A percentile compares a stretch with the other conserved stretches of the same genome.
These are phyloP conservation scores for Mesoligia furuncula DNA, from an alignment of 2,888 invertebrate genomes.

Conservation along the genomic window DNA sequence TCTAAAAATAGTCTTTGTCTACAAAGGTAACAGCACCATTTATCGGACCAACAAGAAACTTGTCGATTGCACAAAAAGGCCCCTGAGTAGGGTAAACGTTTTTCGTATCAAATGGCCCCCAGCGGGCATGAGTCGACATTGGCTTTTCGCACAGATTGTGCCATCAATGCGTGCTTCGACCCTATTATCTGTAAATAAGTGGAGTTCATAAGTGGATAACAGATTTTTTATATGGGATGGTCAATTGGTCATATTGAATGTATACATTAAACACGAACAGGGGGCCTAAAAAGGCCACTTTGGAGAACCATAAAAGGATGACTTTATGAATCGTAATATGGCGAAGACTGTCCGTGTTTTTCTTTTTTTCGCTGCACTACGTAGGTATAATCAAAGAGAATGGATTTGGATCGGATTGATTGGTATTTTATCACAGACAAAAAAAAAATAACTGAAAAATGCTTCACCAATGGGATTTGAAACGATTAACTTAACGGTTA, in stretches of 20 bases:
- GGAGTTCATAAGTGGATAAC: conserved; percentile 18
- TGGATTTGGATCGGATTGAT: too few species aligned
- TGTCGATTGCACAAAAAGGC: conserved; percentile 59
- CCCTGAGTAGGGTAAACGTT: conserved; percentile 56
- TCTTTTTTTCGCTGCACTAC: too few species aligned
- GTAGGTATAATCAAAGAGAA: too few species aligned
- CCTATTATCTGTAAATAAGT: conserved; percentile 48
- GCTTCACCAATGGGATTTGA: too few species aligned
- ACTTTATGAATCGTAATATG: too few species aligned
- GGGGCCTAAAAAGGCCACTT: too few species aligned
- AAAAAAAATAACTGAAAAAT: too few species aligned
- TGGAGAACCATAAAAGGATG: too few species aligned
- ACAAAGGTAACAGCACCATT: conserved; percentile 36
- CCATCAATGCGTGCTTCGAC: conserved; percentile 41
- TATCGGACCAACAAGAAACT: conserved; percentile 51
- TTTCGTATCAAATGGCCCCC: conserved; percentile 59
- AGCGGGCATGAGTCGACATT: conserved; percentile 49
- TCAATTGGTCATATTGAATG: conserved; percentile 10
- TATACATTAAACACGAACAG: neutral
- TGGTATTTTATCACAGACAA: too few species aligned
- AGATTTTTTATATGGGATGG: conserved; percentile 17
- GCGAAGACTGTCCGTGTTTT: too few species aligned
- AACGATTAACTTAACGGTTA: too few species aligned
- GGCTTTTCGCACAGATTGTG: conserved; percentile 45
- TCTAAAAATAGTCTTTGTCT: conserved; percentile 11